Evolutionary conservation across 2,113 vertebrate genomes (phyloP), one percentile per base, ranked within the genome.

Genomic region (Muntiacus muntjak): DNA sequence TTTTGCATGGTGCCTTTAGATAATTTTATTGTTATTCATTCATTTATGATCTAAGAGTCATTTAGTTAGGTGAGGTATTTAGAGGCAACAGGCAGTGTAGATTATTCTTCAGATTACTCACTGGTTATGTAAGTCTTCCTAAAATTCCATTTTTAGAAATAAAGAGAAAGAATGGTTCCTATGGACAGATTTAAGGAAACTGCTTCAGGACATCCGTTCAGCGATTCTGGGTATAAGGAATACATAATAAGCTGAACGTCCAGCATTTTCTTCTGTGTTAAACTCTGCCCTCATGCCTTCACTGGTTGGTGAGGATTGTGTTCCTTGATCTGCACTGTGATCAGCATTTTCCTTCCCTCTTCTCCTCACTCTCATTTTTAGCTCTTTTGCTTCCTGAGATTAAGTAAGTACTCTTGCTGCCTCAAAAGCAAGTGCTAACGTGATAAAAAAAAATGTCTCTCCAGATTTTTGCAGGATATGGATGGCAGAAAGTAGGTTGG

Each of bases 181-280:
- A 19, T 26, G 26, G 30, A 58, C 4, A 71, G 19, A 28, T 23
- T 85, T 28, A 58, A 90, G 19, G 33, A 71, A n/a, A 74, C n/a
- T 43, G 90, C 33, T n/a, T n/a, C 57, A 28, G 5, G 33, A 15
- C 14, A 67, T 10, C 15, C 25, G 52, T 36, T 62, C 28, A 64
- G 23, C 19, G 15, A 15, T 78, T 45, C 64, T 47, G 87, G 14
- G n/a, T 40, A 67, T 28, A 50, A 87, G 23, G 19, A 71, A 52
- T 40, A 15, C 6, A 28, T 0, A 1, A 7, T 33, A 50, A 6
- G 3, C 8, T 50, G n/a, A 71, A 28, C 0, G 6, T 43, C 15
- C 28, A 45, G 85, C 23, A 45, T 50, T 30, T 79, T 43, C 25
- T 52, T 78, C n/a, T 17, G 28, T 10, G 8, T 30, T 30, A 28